A percentile compares a stretch with the other conserved stretches of the same genome.
Conservation (phyloP, 2,888 invertebrate genomes). For the Athalia cordata region DNA sequence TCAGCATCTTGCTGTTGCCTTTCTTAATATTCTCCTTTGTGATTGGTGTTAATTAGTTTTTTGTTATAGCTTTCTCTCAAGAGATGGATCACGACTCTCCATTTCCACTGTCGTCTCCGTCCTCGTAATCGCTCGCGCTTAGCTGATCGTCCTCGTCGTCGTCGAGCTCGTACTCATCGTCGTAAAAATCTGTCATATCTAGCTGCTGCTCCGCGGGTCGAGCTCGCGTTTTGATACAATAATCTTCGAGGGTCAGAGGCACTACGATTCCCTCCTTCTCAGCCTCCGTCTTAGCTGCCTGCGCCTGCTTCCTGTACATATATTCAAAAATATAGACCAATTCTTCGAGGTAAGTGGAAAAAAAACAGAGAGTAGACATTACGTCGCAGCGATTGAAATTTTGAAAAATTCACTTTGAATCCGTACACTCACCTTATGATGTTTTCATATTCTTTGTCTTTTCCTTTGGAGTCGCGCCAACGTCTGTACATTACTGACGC, state of each 20-base stretch:
- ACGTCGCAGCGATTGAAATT: not conserved
- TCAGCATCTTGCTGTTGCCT: not conserved
- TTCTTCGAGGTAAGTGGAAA: not conserved
- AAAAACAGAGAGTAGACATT: not conserved
- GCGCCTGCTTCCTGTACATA: conserved; percentile 92
- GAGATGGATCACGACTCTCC: conserved; percentile 88
- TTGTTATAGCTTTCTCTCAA: conserved; percentile 49
- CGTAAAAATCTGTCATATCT: conserved; percentile 97
- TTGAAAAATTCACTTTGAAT: not conserved
- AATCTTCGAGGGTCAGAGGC: conserved; percentile 98
- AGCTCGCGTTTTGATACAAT: conserved; percentile 95
- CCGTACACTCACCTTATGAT: conserved; percentile 89
- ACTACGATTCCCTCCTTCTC: conserved; percentile 98
- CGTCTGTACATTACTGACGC: conserved; percentile 99
- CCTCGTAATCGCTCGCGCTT: conserved; percentile 82
- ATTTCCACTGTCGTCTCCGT: conserved; percentile 93
- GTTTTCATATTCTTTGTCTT: conserved; percentile 99
- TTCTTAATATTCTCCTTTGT: not conserved
- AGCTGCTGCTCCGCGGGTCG: conserved; percentile 88
- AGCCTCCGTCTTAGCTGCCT: conserved; percentile 95
- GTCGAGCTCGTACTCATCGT: conserved; percentile 93
- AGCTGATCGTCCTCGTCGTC: conserved; percentile 81
- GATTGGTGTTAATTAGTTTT: not conserved
- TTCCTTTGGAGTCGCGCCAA: conserved; percentile 98
- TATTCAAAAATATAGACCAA: not conserved